Conservation (phyloP, 1,140 invertebrate species). For the Pararge aegeria region DNA sequence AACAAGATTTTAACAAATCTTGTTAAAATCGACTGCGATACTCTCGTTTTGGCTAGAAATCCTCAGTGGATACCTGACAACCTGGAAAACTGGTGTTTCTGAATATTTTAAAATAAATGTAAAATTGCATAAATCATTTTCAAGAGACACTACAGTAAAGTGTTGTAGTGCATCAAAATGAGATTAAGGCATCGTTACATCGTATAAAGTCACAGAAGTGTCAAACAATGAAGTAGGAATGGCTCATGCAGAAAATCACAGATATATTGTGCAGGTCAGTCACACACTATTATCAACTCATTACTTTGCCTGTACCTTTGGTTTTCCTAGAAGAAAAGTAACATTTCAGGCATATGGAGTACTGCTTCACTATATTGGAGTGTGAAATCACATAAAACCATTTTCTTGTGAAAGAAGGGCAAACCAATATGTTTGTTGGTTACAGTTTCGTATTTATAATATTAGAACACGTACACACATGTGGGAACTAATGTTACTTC, state of each 20-base stretch:
- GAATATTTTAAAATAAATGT: not conserved
- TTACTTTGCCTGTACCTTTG: too few species aligned
- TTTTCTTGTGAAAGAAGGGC: too few species aligned
- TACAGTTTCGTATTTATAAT: too few species aligned
- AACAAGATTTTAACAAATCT: conserved; percentile 18
- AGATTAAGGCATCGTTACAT: conserved; percentile 27
- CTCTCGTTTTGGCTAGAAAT: not conserved
- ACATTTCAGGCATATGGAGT: too few species aligned
- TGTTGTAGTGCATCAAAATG: conserved; percentile 27
- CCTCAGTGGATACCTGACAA: not conserved
- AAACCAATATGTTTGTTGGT: too few species aligned
- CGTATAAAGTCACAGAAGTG: conserved; percentile 30
- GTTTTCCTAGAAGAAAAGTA: too few species aligned
- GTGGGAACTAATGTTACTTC: too few species aligned
- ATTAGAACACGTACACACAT: too few species aligned
- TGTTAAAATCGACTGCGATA: not conserved
- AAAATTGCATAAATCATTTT: not conserved
- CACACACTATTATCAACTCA: not conserved
- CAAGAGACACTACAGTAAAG: conserved; percentile 4
- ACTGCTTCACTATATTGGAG: too few species aligned
- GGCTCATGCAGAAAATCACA: conserved; percentile 79
- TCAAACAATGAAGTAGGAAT: conserved; percentile 72
- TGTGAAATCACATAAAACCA: too few species aligned
- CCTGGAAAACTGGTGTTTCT: not conserved
- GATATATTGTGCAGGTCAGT: conserved; percentile 81